These are phyloP conservation scores for Lethenteron reissneri DNA, from an alignment of 2,113 vertebrate species.

Conservation along the genomic window DNA sequence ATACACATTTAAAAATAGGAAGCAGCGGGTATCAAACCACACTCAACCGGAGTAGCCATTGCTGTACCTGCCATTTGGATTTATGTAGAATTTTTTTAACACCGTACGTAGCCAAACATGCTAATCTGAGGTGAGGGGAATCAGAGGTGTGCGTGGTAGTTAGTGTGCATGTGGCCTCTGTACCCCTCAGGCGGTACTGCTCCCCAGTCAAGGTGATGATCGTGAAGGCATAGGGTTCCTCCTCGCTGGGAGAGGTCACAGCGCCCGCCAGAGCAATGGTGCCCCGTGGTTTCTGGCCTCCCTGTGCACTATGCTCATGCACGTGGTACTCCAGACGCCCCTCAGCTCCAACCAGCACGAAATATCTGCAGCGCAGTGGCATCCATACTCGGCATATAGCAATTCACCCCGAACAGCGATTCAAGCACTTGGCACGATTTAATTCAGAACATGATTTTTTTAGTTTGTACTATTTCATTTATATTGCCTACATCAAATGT, in stretches of 20 bases:
- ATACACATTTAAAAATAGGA: too few species aligned
- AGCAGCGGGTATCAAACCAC: too few species aligned
- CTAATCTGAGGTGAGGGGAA: background rate
- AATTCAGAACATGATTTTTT: too few species aligned
- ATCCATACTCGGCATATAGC: too few species aligned
- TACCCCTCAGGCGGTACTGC: conserved; percentile 93
- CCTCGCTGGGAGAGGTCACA: conserved; percentile 91
- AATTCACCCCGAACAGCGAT: background rate
- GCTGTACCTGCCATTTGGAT: too few species aligned
- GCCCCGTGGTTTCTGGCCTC: conserved; percentile 70
- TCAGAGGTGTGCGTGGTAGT: background rate
- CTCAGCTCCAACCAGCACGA: conserved; percentile 81
- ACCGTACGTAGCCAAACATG: too few species aligned
- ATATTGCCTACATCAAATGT: too few species aligned
- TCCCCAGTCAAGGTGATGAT: conserved; percentile 91
- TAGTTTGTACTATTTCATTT: too few species aligned
- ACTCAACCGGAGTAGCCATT: too few species aligned
- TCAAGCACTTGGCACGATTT: background rate
- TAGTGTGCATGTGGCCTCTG: background rate
- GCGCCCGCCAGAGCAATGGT: conserved; percentile 73
- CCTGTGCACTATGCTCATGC: conserved; percentile 52
- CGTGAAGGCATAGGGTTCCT: conserved; percentile 89
- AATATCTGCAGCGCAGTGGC: conserved; percentile 35
- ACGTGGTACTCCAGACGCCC: conserved; percentile 94
- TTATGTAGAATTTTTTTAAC: too few species aligned